These are phyloP conservation scores for Selenia dentaria DNA, from an alignment of 2,888 invertebrate genomes.

Conservation along the genomic window DNA sequence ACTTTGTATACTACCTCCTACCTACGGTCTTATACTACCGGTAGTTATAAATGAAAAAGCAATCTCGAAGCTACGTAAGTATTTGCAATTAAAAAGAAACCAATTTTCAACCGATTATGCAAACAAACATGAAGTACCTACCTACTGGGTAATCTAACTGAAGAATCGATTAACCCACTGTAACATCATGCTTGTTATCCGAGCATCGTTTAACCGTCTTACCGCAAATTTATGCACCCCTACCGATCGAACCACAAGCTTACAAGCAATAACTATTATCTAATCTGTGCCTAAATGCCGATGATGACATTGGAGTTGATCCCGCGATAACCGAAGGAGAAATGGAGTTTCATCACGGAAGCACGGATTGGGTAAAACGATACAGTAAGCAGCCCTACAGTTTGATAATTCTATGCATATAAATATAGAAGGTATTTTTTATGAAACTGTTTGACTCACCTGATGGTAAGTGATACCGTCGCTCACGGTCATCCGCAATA, in stretches of 20 bases:
- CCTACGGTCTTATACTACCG: too few relatives aligned
- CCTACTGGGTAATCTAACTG: not conserved
- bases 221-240: slow-evolving; percentile 35
- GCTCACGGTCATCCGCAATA: too few relatives aligned
- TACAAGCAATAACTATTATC: not conserved
- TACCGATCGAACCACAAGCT: slow-evolving; percentile 12
- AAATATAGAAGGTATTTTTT: too few relatives aligned
- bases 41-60: too few relatives aligned
- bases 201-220: slow-evolving; percentile 2
- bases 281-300: slow-evolving; percentile 15
- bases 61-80: too few relatives aligned
- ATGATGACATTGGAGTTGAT: slow-evolving; percentile 53
- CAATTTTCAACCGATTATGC: not conserved
- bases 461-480: too few relatives aligned
- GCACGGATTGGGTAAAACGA: slow-evolving; percentile 11
- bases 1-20: too few relatives aligned
- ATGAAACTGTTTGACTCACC: too few relatives aligned
- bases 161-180: slow-evolving; percentile 5
- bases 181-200: slow-evolving; percentile 3
- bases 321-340: slow-evolving; percentile 50
- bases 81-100: too few relatives aligned
- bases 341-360: slow-evolving; percentile 65
- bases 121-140: not conserved
- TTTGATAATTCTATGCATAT: too few relatives aligned
- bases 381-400: too few relatives aligned